Conservation (phyloP, 2,797 vertebrate species). For the Fundulus diaphanus region DNA sequence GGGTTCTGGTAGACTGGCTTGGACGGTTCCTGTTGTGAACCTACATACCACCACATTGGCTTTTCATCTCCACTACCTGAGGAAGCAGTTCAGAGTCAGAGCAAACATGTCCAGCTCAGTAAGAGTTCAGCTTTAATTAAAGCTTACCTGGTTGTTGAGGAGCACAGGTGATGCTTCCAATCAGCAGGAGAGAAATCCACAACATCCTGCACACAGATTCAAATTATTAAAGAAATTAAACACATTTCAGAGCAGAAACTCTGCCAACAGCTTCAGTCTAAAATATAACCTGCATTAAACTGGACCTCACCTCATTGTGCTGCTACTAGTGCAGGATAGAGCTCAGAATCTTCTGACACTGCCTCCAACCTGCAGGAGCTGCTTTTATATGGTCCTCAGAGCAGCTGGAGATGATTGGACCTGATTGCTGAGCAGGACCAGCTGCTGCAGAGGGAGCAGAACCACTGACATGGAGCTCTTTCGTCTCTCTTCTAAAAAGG, state of each 20-base stretch:
- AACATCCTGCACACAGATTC: conserved; percentile 34
- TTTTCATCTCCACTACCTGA: too few species aligned
- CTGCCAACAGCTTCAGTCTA: too few species aligned
- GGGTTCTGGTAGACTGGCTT: not conserved
- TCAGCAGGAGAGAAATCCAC: conserved; percentile 40
- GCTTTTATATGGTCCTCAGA: not conserved
- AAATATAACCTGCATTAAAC: too few species aligned
- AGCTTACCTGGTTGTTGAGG: conserved; percentile 5
- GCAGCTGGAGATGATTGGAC: not conserved
- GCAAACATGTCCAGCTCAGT: too few species aligned
- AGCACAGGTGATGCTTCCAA: conserved; percentile 30
- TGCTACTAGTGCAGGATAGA: too few species aligned
- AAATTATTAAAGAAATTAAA: not conserved
- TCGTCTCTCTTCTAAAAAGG: too few species aligned
- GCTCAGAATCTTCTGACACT: too few species aligned
- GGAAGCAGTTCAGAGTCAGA: too few species aligned
- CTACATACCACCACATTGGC: not conserved
- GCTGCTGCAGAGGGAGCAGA: not conserved
- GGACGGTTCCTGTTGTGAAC: not conserved
- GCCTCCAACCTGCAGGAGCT: not conserved
- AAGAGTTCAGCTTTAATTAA: not conserved
- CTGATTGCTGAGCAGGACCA: not conserved
- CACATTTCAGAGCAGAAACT: too few species aligned
- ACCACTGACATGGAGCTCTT: too few species aligned
- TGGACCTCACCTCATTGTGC: too few species aligned